phyloP scores from a whole-genome alignment of 2,113 vertebrate genomes.

The Anarhynchus alexandrinus region DNA sequence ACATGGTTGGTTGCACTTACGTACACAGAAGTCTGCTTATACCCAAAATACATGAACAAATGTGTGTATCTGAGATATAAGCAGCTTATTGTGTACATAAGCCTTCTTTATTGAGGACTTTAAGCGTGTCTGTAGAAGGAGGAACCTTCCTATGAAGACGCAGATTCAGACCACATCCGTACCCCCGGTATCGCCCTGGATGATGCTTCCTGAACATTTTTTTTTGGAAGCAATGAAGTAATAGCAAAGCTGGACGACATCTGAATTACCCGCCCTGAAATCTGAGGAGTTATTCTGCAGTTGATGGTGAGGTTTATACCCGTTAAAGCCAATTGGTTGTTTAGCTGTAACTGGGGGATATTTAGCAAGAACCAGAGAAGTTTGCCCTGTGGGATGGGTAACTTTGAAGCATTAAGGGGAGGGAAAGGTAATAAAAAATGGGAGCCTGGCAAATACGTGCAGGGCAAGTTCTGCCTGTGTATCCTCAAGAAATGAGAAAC shows the following conservation, averaged over 20 bases:
- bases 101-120: not conserved
- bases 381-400: not conserved
- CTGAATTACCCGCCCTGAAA: not conserved
- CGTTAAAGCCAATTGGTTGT: not conserved
- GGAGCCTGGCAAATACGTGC: not conserved
- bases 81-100: not conserved
- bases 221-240: not conserved
- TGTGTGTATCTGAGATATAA: not conserved
- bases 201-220: accelerated
- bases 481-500: not conserved
- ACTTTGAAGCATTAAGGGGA: not conserved
- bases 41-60: not conserved
- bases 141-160: not conserved
- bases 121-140: not conserved
- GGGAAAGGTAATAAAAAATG: not conserved
- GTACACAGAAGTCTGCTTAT: not conserved
- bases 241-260: not conserved
- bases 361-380: not conserved
- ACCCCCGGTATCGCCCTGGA: accelerated
- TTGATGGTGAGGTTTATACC: not conserved
- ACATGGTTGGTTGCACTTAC: accelerated
- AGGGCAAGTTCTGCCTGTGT: not conserved
- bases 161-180: not conserved
- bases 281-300: not conserved
- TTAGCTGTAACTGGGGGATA: not conserved